Evolutionary conservation across 2,888 invertebrate genomes (phyloP).

Genomic region (Girardia tigrina): DNA sequence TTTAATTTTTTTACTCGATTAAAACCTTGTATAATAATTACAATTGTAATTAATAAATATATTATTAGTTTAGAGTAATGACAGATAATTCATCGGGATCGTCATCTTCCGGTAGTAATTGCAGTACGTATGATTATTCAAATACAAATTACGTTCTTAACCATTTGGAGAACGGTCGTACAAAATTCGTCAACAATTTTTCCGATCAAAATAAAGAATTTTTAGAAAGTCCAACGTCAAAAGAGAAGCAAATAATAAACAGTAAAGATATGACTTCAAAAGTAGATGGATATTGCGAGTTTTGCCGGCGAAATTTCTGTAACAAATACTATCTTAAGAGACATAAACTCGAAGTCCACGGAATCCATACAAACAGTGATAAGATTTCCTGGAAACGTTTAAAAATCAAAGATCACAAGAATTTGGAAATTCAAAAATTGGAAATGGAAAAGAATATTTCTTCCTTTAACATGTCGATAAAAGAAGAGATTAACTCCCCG

Average conservation of each 20-base stretch:
- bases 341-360: slow-evolving; percentile 4
- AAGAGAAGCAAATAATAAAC: neutral
- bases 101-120: neutral
- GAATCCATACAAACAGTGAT: slow-evolving; percentile 20
- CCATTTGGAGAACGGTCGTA: neutral
- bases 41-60: neutral
- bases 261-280: neutral
- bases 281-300: neutral
- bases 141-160: neutral
- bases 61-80: neutral
- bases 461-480: neutral
- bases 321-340: slow-evolving; percentile 1
- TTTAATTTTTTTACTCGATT: neutral
- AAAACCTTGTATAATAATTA: neutral
- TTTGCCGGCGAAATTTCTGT: slow-evolving; percentile 8
- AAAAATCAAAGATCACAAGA: neutral
- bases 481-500: neutral
- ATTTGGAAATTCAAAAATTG: neutral
- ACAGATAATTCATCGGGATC: slow-evolving; percentile 17
- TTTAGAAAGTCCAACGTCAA: neutral
- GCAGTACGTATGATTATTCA: neutral
- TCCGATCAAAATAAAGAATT: neutral
- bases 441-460: neutral
- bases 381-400: neutral
- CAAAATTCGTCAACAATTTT: neutral